Evolutionary conservation across 1,140 invertebrate species (phyloP), one percentile per base, ranked within the genome.

Genomic region (Panagrolaimus sp.): DNA sequence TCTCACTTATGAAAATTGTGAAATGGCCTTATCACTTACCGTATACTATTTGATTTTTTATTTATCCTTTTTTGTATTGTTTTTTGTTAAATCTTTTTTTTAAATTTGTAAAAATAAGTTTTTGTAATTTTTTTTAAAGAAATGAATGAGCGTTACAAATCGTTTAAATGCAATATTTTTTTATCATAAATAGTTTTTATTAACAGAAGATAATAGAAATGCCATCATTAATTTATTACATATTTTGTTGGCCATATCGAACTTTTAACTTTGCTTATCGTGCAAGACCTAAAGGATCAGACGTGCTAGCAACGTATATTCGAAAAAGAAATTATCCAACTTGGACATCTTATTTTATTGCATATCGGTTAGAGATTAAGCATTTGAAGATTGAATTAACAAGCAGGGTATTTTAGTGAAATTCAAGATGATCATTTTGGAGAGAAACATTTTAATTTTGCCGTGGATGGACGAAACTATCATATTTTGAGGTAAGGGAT

Each of bases 361-460:
- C 87, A 84, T 89, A 91, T 74, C 86, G 82, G 27, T 88, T 87
- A 79, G 31, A 4, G 2, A 4, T 38, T 38, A n/a, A n/a, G n/a
- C n/a, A 2, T 38, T 38, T 38, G 7, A 38, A 38, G 87, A 91
- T 57, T 9, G n/a, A 16, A 20, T 9, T 9, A 57, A 38, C 1
- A 23, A 44, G 16, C 43, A 44, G 11, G 51, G 27, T 23, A 16
- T 69, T 66, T 47, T 44, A 76, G 74, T 47, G 48, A 68, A 48
- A 79, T 85, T 5, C 70, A 82, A 23, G 84, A 93, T 86, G 91
- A 94, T 84, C 91, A 94, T 78, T 89, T 89, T 84, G 91, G 90
- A 68, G 87, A 87, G 83, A 92, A 91, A 23, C 91, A 93, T 86
- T 93, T 93, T 84, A 95, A 95, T 84, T 94, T 91, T 91, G 81